Base-by-base conservation (phyloP, 2,888 invertebrate genomes). In the Athetis lepigone region DNA sequence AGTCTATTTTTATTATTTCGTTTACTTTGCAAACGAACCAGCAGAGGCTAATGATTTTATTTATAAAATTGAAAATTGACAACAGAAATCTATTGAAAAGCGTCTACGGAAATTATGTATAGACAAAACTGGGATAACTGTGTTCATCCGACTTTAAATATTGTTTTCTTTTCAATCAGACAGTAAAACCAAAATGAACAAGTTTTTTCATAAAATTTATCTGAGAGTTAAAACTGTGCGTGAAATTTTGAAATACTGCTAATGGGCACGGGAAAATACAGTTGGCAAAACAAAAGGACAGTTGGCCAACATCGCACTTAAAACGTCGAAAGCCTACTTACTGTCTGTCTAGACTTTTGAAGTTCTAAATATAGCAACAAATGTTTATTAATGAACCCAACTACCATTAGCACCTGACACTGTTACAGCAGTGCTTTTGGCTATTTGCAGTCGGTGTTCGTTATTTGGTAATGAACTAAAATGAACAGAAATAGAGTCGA, bases 101-200 rank as follows among this genome's bases (percentile, higher is more conserved):
- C 25, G 23, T 40, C 3, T 19, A 33, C 19, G n/a, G n/a, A 58
- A 18, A 33, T 58, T 23, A 29, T n/a, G 18, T 11, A 18, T 11
- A 18, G 18, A 29, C 29, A 42, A 18, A n/a, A 18, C 3, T 3
- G 21, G 4, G n/a, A 27, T 18, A 2, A 29, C 8, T 11, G 5
- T 21, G 21, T 11, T 6, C 16, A 37, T 13, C 16, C 5, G 1
- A 5, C 18, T 40, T 1, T 13, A 29, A 56, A 57, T 58, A 36
- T 43, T 25, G 36, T 36, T 36, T 43, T 59, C 18, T 25, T 37
- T n/a, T 4, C 4, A 56, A 45, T 47, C 9, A 27, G 25, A 43
- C 33, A 3, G 25, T 4, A 25, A 6, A 25, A 25, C 25, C 25
- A 6, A 25, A 25, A 4, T 3, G 25, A 25, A 25, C 25, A n/a